These are phyloP conservation scores for Rhinolophus ferrumequinum DNA, from an alignment of 2,113 vertebrate species.

Conservation along the genomic window DNA sequence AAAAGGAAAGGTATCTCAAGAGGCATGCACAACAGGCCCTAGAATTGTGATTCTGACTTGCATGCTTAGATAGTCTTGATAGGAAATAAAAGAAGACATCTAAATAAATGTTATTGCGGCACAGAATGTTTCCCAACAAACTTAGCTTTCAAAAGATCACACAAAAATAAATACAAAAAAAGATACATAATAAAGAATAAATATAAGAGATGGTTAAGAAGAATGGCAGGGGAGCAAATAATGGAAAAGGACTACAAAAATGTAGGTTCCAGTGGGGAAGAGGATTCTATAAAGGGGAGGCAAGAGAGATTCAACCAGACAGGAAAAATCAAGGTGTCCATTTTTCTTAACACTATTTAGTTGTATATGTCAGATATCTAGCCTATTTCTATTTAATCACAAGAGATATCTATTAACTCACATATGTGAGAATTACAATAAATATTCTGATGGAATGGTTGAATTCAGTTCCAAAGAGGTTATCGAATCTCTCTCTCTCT, in stretches of 20 bases:
- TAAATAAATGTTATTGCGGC: background rate
- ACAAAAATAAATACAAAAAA: background rate
- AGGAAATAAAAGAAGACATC: background rate
- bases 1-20: background rate
- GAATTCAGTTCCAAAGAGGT: background rate
- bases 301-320: background rate
- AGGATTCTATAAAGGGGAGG: accelerated
- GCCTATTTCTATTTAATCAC: background rate
- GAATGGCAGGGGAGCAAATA: background rate
- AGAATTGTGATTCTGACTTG: background rate
- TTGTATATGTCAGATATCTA: background rate
- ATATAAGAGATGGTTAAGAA: background rate
- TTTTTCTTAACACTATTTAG: background rate
- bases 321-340: background rate
- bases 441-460: background rate
- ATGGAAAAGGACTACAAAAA: background rate
- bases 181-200: background rate
- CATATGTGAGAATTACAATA: background rate
- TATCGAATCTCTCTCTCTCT: background rate
- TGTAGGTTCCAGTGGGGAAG: background rate
- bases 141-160: background rate
- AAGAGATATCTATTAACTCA: background rate
- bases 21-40: background rate
- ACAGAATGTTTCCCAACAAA: background rate
- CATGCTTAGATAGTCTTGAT: background rate